Evolutionary conservation across 2,113 vertebrate genomes (phyloP).

Genomic region (Lanius ludovicianus): DNA sequence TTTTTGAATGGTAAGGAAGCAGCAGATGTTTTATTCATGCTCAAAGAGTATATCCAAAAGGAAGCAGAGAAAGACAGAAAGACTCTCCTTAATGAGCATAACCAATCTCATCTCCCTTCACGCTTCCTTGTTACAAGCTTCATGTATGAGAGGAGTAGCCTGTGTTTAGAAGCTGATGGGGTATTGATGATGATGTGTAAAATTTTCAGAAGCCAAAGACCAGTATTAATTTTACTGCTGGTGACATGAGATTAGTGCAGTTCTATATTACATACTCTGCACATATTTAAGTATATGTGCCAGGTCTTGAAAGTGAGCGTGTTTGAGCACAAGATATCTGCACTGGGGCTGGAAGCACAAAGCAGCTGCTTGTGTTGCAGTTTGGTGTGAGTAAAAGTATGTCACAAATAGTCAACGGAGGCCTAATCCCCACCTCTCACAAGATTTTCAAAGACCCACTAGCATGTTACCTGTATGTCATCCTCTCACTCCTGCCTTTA

Average conservation of each 20-base stretch:
- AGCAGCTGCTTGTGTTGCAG: background rate
- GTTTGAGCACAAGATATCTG: background rate
- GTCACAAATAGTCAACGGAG: background rate
- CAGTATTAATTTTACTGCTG: background rate
- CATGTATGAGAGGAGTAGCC: background rate
- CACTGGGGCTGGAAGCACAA: background rate
- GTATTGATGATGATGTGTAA: background rate
- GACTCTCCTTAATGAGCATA: background rate
- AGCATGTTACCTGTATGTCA: background rate
- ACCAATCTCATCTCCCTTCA: background rate
- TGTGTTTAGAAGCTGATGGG: background rate
- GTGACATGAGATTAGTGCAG: background rate
- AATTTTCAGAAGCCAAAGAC: background rate
- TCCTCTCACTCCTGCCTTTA: background rate
- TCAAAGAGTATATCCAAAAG: background rate
- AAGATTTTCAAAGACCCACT: background rate
- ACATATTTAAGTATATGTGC: background rate
- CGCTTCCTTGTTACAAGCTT: background rate
- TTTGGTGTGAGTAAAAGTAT: background rate
- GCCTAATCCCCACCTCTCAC: rapidly evolving
- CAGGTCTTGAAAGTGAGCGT: background rate
- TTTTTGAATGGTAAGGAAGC: background rate
- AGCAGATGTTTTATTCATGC: background rate
- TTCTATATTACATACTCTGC: background rate
- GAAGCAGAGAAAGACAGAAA: background rate